phyloP scores from a whole-genome alignment of 2,797 vertebrate genomes.

The Anas bahamensis region DNA sequence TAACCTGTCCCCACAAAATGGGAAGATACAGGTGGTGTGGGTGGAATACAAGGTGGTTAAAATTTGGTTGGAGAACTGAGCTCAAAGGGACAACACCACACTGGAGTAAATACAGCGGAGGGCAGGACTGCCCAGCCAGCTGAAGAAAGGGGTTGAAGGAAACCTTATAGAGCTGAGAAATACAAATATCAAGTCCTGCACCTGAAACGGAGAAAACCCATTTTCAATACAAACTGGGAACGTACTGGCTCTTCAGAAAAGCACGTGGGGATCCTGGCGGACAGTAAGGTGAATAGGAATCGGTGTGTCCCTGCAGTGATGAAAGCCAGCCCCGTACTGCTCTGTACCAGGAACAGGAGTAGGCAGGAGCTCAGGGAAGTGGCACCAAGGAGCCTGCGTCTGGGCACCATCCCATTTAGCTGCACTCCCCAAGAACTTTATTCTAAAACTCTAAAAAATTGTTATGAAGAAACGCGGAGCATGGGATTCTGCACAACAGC shows the following conservation, averaged over 20 bases:
- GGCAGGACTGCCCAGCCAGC: background rate
- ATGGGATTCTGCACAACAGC: background rate
- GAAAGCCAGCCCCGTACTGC: background rate
- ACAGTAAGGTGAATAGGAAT: background rate
- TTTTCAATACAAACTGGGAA: background rate
- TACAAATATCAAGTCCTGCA: background rate
- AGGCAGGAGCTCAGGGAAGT: background rate
- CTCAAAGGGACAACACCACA: too few species aligned
- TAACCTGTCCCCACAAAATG: background rate
- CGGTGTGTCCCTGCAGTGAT: accelerated
- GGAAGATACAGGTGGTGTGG: background rate
- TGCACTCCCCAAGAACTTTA: background rate
- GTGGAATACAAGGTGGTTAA: background rate
- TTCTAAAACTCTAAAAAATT: background rate
- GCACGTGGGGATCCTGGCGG: background rate
- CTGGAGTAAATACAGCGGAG: background rate
- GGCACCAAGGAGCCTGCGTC: background rate
- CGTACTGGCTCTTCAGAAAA: background rate
- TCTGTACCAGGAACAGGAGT: background rate
- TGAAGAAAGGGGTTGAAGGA: background rate
- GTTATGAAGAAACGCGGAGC: background rate
- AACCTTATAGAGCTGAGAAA: background rate
- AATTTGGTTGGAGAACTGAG: background rate
- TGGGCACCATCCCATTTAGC: background rate
- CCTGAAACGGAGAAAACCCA: background rate